Evolutionary conservation across 2,888 invertebrate species (phyloP), one percentile per base, ranked within the genome.

Genomic region (Kuschelorhynchus macadamiae): DNA sequence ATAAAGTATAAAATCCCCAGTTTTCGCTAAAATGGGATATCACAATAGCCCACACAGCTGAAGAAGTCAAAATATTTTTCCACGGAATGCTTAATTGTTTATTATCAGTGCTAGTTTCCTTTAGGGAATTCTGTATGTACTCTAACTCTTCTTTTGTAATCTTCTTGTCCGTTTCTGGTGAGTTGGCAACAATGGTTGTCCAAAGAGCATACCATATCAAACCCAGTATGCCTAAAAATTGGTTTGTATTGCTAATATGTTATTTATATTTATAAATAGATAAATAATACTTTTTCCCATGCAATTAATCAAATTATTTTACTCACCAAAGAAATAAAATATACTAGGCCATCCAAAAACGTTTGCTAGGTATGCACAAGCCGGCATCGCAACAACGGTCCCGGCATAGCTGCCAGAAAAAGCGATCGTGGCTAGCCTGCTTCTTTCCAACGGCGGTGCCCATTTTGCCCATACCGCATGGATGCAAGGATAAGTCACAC

Each of bases 321-420:
- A 30, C 71, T 74, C 66, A 70, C 78, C 78, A 53, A 92, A 93
- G 0, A 92, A 89, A 78, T 94, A 95, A 80, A 95, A 95, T 39
- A 94, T 91, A 62, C 92, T 91, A 2, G 91, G 88, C 94, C 93
- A 94, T 36, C 93, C 93, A 3, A 91, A 87, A 32, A 88, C 85
- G 12, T 89, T 86, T 0, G 93, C 91, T 55, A 95, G 85, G 21
- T 92, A 78, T 0, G 94, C 94, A 63, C 92, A 91, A 0, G 92
- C 81, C 0, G 93, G 93, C 90, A 95, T 91, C 0, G 94, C 89
- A 5, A 95, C 87, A 0, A 95, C 94, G 0, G 94, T 95, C 17
- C 95, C 95, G 0, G 92, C 90, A 82, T 94, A 94, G 79, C 92
- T 92, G 30, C 95, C 95, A 50, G 94, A 93, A 85, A 94, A 94